Evolutionary conservation across 2,888 invertebrate species (phyloP).

Genomic region (Drosophila meridiana): DNA sequence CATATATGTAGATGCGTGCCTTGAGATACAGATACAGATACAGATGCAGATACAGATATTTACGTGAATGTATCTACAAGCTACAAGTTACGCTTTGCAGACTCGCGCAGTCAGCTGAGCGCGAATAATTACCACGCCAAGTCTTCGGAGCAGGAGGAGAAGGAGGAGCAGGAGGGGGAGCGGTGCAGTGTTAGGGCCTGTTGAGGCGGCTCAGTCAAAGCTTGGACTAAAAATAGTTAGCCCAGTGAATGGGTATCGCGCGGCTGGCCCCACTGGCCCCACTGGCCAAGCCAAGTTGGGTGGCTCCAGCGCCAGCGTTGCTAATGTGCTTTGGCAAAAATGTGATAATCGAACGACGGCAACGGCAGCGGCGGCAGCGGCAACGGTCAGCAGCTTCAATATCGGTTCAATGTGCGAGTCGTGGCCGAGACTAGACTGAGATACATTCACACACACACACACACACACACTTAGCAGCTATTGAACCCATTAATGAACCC

Average conservation of each 20-base stretch:
- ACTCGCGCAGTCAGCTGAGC: constrained; percentile 81
- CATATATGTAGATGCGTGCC: constrained; percentile 75
- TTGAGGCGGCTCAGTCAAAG: constrained; percentile 64
- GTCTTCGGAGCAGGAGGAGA: constrained; percentile 7
- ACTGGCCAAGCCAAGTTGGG: constrained; percentile 13
- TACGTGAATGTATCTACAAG: constrained; percentile 74
- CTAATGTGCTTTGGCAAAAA: constrained; percentile 72
- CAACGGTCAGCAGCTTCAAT: constrained; percentile 31
- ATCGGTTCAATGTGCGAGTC: constrained; percentile 59
- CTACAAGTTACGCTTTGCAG: constrained; percentile 80
- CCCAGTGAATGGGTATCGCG: constrained; percentile 62
- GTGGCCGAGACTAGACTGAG: constrained; percentile 10
- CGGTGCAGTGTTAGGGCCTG: background rate
- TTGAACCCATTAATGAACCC: constrained; percentile 74
- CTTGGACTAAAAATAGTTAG: constrained; percentile 53
- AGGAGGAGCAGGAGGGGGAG: background rate
- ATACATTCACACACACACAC: constrained; percentile 63
- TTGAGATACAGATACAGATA: constrained; percentile 56
- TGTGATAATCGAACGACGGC: constrained; percentile 68
- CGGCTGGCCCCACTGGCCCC: constrained; percentile 53
- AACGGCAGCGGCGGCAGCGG: background rate
- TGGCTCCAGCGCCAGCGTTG: constrained; percentile 70
- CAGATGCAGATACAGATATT: constrained; percentile 51
- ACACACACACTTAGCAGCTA: constrained; percentile 68
- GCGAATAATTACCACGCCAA: constrained; percentile 82